Conservation (phyloP, 2,797 vertebrate genomes). For the Holocentrus rufus region DNA sequence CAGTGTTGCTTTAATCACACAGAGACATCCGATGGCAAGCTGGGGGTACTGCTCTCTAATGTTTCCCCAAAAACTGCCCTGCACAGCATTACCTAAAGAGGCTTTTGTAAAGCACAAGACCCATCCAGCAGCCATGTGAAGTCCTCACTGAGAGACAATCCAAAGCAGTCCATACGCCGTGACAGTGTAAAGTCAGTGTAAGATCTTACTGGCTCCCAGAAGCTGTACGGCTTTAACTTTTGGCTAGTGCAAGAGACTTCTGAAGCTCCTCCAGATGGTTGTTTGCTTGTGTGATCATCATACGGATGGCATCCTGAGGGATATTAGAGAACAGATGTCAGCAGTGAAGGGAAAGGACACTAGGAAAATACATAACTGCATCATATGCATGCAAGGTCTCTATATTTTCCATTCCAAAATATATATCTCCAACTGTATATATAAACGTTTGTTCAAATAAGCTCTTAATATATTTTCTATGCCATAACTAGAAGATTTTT, state of each 20-base stretch:
- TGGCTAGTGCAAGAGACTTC: slow-evolving; percentile 85
- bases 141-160: neutral
- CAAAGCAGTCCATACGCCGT: neutral
- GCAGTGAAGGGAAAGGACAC: neutral
- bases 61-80: neutral
- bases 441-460: no score
- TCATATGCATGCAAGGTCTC: neutral
- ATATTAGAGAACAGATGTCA: neutral
- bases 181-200: no score
- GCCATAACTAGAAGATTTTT: no score
- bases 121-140: neutral
- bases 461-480: no score
- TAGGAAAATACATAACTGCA: neutral
- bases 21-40: no score
- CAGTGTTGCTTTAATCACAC: no score
- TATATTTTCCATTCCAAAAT: no score
- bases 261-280: slow-evolving; percentile 91
- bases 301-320: slow-evolving; percentile 87
- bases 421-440: no score
- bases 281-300: slow-evolving; percentile 96
- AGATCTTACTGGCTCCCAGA: neutral
- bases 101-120: neutral
- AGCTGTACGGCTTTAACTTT: slow-evolving; percentile 67
- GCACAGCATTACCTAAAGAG: neutral
- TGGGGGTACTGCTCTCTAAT: no score